Evolutionary conservation across 2,113 vertebrate species (phyloP), one percentile per base, ranked within the genome.

Genomic region (Lagopus leucura): DNA sequence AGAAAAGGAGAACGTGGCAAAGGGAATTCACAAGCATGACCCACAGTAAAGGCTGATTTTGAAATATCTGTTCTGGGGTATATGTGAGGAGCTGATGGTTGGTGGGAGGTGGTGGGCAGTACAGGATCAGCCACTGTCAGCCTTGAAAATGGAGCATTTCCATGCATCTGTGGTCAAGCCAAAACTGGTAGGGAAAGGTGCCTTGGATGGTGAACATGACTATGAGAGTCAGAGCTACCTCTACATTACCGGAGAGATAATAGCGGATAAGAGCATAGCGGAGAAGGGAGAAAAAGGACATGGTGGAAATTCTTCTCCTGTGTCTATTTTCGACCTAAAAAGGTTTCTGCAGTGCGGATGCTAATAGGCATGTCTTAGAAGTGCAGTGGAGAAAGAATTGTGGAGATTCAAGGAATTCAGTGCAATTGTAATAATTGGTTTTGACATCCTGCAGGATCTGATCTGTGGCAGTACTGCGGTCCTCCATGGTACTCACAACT

Each of bases 351-450:
- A 54, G 34, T 61, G 69, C 19, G 28, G 79, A 42, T 81, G 48
- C 82, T 71, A 81, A 67, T 28, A 83, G 25, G n/a, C 30, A 4
- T 25, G 21, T 81, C 66, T 81, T 48, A 83, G 61, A 86, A 91
- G 27, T 0, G 0, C 2, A 0, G 30, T 58, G 52, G 27, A 84
- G 69, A 90, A 88, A 77, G 34, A 20, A 50, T 73, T 3, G 1
- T 81, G 55, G 76, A 75, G 43, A 75, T 78, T 88, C 82, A 76
- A 61, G 73, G 85, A 88, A 86, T 94, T 91, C 78, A 34, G 30
- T 83, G 45, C 76, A 78, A 93, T 94, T 95, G 94, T 90, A 76
- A 32, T 96, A 97, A 94, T 96, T 94, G 66, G 21, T 75, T 95
- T 86, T 95, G 91, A 95, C 94, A 90, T 91, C 73, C 61, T 91